These are phyloP conservation scores for Taxidea taxus DNA, from an alignment of 2,113 vertebrate genomes.

Conservation along the genomic window DNA sequence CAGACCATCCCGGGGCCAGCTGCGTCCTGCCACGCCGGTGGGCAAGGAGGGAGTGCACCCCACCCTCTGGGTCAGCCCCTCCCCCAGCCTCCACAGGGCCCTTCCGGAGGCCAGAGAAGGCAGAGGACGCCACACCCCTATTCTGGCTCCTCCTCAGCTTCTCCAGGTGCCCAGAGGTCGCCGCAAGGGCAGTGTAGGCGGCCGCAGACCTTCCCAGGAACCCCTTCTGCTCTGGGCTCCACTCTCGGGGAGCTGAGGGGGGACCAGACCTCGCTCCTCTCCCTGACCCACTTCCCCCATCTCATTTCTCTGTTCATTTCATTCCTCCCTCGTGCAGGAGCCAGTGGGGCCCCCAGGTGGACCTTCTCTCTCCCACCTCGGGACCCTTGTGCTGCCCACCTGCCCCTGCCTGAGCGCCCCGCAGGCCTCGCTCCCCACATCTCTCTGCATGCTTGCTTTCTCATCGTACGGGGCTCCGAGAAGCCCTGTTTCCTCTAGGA, in stretches of 20 bases:
- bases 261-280: not conserved
- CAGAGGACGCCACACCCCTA: not conserved
- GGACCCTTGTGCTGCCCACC: not conserved
- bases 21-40: accelerated
- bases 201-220: not conserved
- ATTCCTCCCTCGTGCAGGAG: not conserved
- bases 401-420: not conserved
- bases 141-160: not conserved
- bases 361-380: not conserved
- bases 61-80: not conserved
- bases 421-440: accelerated
- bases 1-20: accelerated
- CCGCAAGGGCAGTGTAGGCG: not conserved
- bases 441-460: not conserved
- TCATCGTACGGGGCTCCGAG: not conserved
- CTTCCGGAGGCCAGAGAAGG: not conserved
- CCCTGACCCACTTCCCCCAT: not conserved
- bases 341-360: not conserved
- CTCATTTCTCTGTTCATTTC: not conserved
- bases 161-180: not conserved
- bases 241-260: not conserved
- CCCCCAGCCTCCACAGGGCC: too few relatives aligned
- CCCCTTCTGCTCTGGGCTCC: not conserved
- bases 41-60: not conserved
- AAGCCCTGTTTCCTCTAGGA: not conserved